phyloP scores from a whole-genome alignment of 2,888 invertebrate genomes.

The Drosophila robusta region DNA sequence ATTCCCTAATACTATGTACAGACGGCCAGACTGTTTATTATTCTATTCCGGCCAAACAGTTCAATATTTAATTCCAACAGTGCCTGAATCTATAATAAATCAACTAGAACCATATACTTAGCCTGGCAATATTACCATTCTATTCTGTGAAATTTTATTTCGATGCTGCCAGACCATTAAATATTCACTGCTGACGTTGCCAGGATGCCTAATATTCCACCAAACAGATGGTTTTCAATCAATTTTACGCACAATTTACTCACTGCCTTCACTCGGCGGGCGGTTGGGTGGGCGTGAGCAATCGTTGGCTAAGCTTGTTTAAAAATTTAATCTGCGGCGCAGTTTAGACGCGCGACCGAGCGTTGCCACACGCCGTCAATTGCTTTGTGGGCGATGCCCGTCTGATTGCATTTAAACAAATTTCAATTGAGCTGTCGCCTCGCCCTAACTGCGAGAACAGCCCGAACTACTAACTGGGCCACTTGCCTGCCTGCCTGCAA shows the following conservation, averaged over 20 bases:
- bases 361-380: conserved; percentile 31
- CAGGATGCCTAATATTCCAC: conserved; percentile 1
- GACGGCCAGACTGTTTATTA: neutral
- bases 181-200: neutral
- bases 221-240: conserved; percentile 15
- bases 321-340: conserved; percentile 33
- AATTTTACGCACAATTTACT: conserved; percentile 46
- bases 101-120: neutral
- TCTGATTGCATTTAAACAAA: conserved; percentile 77
- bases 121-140: no score
- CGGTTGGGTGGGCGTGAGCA: conserved; percentile 11
- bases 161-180: neutral
- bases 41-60: conserved; percentile 1
- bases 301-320: conserved; percentile 18
- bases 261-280: neutral
- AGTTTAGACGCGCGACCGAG: conserved; percentile 8
- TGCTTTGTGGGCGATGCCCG: conserved; percentile 56
- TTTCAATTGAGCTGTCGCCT: conserved; percentile 73
- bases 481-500: conserved; percentile 42
- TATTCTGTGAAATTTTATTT: no score
- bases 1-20: neutral
- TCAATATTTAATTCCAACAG: neutral
- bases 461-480: conserved; percentile 47
- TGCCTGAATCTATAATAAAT: neutral
- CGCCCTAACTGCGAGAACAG: conserved; percentile 11